A percentile compares a stretch with the other conserved stretches of the same genome.
Conservation (phyloP, 2,113 vertebrate species). For the Micronycteris hirsuta region DNA sequence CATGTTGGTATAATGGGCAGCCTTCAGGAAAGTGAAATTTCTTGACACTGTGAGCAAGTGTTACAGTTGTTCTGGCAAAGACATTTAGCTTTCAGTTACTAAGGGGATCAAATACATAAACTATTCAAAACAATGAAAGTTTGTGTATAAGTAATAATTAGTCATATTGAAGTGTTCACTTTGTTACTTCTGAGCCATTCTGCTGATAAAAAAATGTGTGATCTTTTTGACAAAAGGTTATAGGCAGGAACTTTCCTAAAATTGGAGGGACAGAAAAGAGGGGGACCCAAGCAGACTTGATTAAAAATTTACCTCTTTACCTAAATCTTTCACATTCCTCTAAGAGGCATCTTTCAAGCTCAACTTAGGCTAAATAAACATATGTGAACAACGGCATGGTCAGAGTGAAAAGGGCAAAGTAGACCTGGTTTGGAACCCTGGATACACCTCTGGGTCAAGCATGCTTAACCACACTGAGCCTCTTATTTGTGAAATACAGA, state of each 20-base stretch:
- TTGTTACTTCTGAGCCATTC: not conserved
- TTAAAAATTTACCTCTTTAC: not conserved
- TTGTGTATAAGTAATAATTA: not conserved
- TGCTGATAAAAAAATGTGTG: not conserved
- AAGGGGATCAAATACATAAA: not conserved
- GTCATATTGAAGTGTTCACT: not conserved
- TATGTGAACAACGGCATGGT: rapidly evolving
- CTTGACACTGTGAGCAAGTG: not conserved
- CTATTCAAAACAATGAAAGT: not conserved
- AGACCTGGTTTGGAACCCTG: not conserved
- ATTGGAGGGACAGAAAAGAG: not conserved
- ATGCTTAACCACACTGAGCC: not conserved
- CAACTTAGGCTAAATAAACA: not conserved
- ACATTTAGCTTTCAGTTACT: not conserved
- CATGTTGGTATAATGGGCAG: not conserved
- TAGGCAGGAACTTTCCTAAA: not conserved
- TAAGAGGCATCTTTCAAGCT: not conserved
- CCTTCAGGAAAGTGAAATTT: not conserved
- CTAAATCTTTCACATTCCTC: not conserved
- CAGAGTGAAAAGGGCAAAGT: not conserved
- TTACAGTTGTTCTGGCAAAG: not conserved
- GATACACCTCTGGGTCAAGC: not conserved
- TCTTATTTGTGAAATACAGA: not conserved
- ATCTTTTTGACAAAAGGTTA: not conserved
- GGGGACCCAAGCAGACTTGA: too few relatives aligned